phyloP scores from a whole-genome alignment of 1,140 invertebrate species.

The Drosophila orosa region DNA sequence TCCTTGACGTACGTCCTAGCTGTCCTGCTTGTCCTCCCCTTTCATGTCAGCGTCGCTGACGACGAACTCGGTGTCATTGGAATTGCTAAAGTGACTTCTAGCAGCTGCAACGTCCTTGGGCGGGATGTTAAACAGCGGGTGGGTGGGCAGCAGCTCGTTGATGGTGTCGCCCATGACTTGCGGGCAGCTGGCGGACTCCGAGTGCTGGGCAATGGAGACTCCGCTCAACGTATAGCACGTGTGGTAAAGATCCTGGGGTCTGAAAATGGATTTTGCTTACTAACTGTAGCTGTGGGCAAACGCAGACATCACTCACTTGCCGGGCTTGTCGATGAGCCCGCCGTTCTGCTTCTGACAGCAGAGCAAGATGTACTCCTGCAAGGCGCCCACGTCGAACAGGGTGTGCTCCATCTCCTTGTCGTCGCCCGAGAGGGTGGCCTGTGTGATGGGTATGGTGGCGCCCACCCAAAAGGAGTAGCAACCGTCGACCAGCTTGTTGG shows the following conservation, averaged over 20 bases:
- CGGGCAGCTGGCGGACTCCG: slow-evolving; percentile 85
- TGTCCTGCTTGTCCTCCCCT: slow-evolving; percentile 6
- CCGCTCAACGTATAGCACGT: slow-evolving; percentile 98
- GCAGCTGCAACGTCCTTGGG: slow-evolving; percentile 75
- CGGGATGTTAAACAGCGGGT: slow-evolving; percentile 89
- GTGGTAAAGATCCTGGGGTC: slow-evolving; percentile 96
- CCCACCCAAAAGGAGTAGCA: slow-evolving; percentile 99
- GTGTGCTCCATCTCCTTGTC: slow-evolving; percentile 67
- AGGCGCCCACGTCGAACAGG: slow-evolving; percentile 92
- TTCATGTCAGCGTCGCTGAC: slow-evolving; percentile 26
- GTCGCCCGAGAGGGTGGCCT: slow-evolving; percentile 85
- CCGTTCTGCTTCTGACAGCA: slow-evolving; percentile 96
- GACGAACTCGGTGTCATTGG: slow-evolving; percentile 25
- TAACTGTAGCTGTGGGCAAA: background rate
- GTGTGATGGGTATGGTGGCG: slow-evolving; percentile 92
- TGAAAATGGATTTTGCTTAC: slow-evolving; percentile 73
- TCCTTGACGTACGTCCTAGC: slow-evolving; percentile 11
- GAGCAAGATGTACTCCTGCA: slow-evolving; percentile 97
- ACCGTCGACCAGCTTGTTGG: slow-evolving; percentile 99
- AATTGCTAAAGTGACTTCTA: slow-evolving; percentile 60
- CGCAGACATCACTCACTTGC: slow-evolving; percentile 88
- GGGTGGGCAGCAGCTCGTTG: slow-evolving; percentile 87
- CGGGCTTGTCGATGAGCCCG: slow-evolving; percentile 98
- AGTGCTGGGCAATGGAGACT: slow-evolving; percentile 96
- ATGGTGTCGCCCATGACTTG: slow-evolving; percentile 86